Conservation (phyloP, 2,888 invertebrate genomes). For the Stenurella melanura region DNA sequence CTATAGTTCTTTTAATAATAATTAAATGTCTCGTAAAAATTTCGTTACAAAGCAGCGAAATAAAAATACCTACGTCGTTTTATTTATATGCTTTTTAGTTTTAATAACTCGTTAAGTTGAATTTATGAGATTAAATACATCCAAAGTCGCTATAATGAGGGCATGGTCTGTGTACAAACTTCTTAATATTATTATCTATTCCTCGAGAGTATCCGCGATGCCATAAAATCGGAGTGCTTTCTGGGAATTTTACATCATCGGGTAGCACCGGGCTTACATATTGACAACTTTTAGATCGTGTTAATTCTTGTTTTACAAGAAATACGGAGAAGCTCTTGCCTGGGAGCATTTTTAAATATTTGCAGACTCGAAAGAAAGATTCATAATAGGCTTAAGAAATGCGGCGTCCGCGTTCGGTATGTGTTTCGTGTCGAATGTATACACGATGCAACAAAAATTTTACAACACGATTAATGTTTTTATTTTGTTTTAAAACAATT, state of each 20-base stretch:
- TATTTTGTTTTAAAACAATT: not conserved
- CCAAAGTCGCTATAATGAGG: not conserved
- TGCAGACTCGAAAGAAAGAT: slow-evolving; percentile 34
- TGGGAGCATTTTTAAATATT: slow-evolving; percentile 36
- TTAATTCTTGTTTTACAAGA: slow-evolving; percentile 36
- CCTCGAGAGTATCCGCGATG: slow-evolving; percentile 1
- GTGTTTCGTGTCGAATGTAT: slow-evolving; percentile 12
- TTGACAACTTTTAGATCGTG: slow-evolving; percentile 33
- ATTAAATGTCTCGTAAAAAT: slow-evolving; percentile 3
- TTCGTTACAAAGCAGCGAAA: not conserved
- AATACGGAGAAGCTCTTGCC: slow-evolving; percentile 28
- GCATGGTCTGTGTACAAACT: not conserved
- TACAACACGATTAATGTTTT: not conserved
- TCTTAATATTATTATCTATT: slow-evolving; percentile 25
- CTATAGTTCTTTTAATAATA: not conserved
- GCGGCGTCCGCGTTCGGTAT: slow-evolving; percentile 12
- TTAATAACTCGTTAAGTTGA: slow-evolving; percentile 11
- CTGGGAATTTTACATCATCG: slow-evolving; percentile 20
- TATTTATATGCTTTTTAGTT: slow-evolving; percentile 5
- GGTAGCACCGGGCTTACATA: slow-evolving; percentile 13
- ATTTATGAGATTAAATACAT: slow-evolving; percentile 11
- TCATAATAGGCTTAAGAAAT: slow-evolving; percentile 29
- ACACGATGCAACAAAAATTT: not conserved
- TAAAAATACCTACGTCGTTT: slow-evolving; percentile 9
- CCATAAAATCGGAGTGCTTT: slow-evolving; percentile 26